Base-by-base conservation (phyloP, 2,797 vertebrate species). In the Myiotriccus ornatus region DNA sequence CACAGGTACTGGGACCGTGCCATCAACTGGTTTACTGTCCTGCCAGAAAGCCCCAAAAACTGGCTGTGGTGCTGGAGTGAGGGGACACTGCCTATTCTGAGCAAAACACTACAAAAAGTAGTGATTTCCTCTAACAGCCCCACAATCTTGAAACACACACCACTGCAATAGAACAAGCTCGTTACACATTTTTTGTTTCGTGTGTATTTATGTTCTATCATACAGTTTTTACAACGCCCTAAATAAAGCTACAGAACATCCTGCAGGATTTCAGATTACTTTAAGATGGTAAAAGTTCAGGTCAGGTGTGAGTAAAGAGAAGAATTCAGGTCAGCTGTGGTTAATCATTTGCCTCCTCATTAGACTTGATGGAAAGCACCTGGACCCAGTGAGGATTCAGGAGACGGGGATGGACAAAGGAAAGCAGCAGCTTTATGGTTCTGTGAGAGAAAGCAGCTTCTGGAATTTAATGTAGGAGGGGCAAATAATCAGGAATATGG, bases 1-100 rank as follows among this genome's bases (percentile, higher is more conserved):
- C 11, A 4, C 0, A 1, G 14, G 19, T 28, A 35, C 25, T 89
- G 17, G 34, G 27, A 49, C 27, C 0, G 3, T 35, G 10, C 15
- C 52, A 57, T 12, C 15, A 64, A 23, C 20, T 46, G 7, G 2
- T 75, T 81, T 84, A 28, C 39, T 69, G 15, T 73, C n/a, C 59
- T 93, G 5, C n/a, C n/a, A 52, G 62, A 50, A 84, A 78, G 17
- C 20, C 18, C 12, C 4, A 15, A 8, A 43, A 46, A 3, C 8
- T 65, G 52, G 3, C 18, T 4, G 4, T 70, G 50, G 6, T 69
- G 24, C 22, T 19, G 19, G 43, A 39, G 8, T 30, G 65, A 71
- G 39, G 30, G n/a, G 12, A 5, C 39, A 21, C 8, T 20, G 17
- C 4, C 0, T 46, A 7, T 74, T 74, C 34, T 34, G 22, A 74